Base-by-base conservation (phyloP, 2,888 invertebrate genomes). In the Limnephilus rhombicus region DNA sequence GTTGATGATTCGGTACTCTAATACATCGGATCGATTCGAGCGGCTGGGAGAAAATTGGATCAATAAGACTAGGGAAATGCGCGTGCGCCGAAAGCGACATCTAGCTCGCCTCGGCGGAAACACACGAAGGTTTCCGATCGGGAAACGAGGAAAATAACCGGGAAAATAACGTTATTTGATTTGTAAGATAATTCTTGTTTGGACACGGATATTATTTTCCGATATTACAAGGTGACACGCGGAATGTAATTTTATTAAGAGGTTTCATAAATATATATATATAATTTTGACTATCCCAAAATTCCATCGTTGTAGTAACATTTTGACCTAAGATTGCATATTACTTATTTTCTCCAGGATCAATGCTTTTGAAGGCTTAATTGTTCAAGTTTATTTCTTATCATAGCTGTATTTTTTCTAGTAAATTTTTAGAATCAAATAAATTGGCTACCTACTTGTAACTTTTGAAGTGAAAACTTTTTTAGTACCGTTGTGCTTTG, bases 31-130 rank as follows among this genome's bases (percentile, higher is more conserved):
- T 92, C 92, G 92, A 91, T 91, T 90, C 92, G 18, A 85, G 80
- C 91, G 80, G 53, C 92, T 90, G 92, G 81, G 91, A 15, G 86
- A 90, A 41, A 81, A 45, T 81, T 53, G 82, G 91, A 93, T 93
- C 93, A 92, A 93, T 93, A 93, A n/a, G 45, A 18, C 80, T 82
- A 18, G 89, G 41, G 90, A 37, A 88, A 31, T 29, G 91, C 93
- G 92, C 93, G 81, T 80, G 92, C 92, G 93, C 88, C 85, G 68
- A 83, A 41, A 89, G 82, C 90, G 88, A 29, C 68, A 45, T 86
- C 49, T 18, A 37, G n/a, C 31, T 68, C 41, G 24, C 37, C 18
- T 83, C 34, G 80, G 31, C 82, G 81, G 89, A 80, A 81, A 34
- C 24, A 2, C 45, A 11, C 88, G 68, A 88, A 68, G 15, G 31